Evolutionary conservation across 2,113 vertebrate genomes (phyloP), one percentile per base, ranked within the genome.

Genomic region (Myotis yumanensis): DNA sequence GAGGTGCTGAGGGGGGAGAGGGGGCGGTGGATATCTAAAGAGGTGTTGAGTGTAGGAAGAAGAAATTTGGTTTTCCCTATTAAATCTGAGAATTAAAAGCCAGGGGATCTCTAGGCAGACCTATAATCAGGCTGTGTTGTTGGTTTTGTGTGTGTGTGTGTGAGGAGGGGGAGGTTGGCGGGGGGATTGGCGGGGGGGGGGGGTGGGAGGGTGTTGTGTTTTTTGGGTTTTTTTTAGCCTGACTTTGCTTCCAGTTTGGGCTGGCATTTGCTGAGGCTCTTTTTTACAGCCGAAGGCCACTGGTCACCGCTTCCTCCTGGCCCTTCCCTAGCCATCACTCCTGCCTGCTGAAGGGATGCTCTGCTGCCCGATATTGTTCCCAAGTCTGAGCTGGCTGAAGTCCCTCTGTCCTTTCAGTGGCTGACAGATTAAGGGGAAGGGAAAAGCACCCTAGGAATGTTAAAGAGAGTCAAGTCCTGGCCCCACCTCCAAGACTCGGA

Each of bases 181-280:
- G n/a, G n/a, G n/a, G n/a, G n/a, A n/a, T n/a, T n/a, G n/a, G n/a
- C n/a, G n/a, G n/a, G n/a, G n/a, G n/a, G n/a, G n/a, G 7, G 43
- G 43, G 43, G 43, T 1, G 7, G 43, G 43, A 25, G 25, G 11
- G 23, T 51, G 11, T 46, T 23, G 22, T 37, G 35, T 43, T 40
- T 23, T 7, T 18, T 12, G 3, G 57, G 22, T 23, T 1, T 0
- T 46, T 46, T 43, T 87, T 69, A 90, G 22, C 20, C 37, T 12
- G 7, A 48, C 68, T 81, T 94, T 75, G 30, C 77, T 93, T 59
- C 32, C 30, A 90, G 30, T 83, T 71, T 90, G 95, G 93, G 83
- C 82, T 95, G 93, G 83, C 88, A 76, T 93, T 89, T 93, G 37
- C 35, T 5, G 7, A 91, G 40, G 52, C 51, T 90, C 35, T 89